Evolutionary conservation across 2,888 invertebrate genomes (phyloP).

Genomic region (Boloria euphrosyne): DNA sequence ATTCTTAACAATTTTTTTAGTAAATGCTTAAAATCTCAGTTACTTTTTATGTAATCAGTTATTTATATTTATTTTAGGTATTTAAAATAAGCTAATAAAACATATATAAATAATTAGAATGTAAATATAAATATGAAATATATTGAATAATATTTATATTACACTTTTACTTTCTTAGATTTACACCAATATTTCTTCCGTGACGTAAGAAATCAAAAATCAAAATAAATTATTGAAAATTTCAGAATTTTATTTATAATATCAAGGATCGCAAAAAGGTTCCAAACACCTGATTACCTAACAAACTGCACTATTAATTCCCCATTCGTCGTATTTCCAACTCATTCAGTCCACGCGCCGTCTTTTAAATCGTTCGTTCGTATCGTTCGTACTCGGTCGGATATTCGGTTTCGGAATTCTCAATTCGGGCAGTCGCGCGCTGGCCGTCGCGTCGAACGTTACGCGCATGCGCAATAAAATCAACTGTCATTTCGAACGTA

Average conservation of each 20-base stretch:
- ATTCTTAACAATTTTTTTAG: no score
- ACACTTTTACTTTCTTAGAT: no score
- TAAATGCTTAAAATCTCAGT: no score
- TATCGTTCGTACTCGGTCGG: slow-evolving; percentile 48
- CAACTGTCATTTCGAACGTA: slow-evolving; percentile 70
- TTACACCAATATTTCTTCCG: no score
- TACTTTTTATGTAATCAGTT: no score
- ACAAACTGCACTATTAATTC: slow-evolving; percentile 19
- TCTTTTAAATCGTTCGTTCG: slow-evolving; percentile 46
- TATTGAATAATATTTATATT: no score
- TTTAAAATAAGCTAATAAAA: no score
- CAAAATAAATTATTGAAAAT: background rate
- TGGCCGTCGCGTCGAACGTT: slow-evolving; percentile 53
- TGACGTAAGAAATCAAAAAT: background rate
- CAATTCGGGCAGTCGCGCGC: slow-evolving; percentile 58
- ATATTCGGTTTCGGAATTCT: no score
- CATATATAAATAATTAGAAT: no score
- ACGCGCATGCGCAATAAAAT: slow-evolving; percentile 66
- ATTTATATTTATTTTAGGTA: no score
- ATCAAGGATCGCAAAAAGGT: slow-evolving; percentile 6
- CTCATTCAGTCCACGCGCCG: slow-evolving; percentile 38
- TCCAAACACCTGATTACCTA: slow-evolving; percentile 9
- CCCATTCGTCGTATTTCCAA: slow-evolving; percentile 44
- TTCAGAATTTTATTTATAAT: background rate
- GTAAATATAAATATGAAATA: no score